Base-by-base conservation (phyloP, 2,113 vertebrate genomes). In the Apteryx mantelli region DNA sequence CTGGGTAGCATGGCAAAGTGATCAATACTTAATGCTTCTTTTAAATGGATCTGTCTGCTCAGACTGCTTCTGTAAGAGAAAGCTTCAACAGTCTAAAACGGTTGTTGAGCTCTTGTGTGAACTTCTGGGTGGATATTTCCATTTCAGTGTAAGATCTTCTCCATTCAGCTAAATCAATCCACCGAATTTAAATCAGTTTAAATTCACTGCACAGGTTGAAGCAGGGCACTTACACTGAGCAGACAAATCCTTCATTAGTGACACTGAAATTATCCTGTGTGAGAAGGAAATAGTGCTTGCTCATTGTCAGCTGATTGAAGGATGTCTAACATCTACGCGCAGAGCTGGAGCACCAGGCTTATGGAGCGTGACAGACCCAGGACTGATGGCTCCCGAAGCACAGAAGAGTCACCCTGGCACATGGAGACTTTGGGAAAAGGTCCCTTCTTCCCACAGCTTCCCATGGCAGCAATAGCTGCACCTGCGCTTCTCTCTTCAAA, bases 401-500 rank as follows among this genome's bases (percentile, higher is more conserved):
- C 13, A 73, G 34, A 18, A 82, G 52, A 64, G 48, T 74, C 34
- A 28, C 40, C 7, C 26, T 42, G 22, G 79, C 30, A n/a, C 63
- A 12, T 13, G 22, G 26, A 52, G 20, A 10, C 56, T 68, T 30
- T 4, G 3, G 52, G 42, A 90, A 58, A 86, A 93, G 17, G 70
- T 88, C 64, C 24, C 28, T 75, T 65, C 55, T 66, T 82, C 61
- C 82, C 42, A 83, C 13, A 71, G 30, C 78, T 92, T 91, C 56
- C 65, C 36, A 68, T 38, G 66, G 52, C 61, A 94, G 75, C 53
- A 82, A 78, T 44, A 79, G 55, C 63, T 76, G 86, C 82, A 96
- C 79, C 85, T 95, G 87, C 38, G 76, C 86, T 96, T 84, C 82
- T 88, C 42, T 95, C 94, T 88, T 82, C 71, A 77, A 88, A 93